phyloP scores from a whole-genome alignment of 1,140 invertebrate genomes.

The Amphibalanus amphitrite region DNA sequence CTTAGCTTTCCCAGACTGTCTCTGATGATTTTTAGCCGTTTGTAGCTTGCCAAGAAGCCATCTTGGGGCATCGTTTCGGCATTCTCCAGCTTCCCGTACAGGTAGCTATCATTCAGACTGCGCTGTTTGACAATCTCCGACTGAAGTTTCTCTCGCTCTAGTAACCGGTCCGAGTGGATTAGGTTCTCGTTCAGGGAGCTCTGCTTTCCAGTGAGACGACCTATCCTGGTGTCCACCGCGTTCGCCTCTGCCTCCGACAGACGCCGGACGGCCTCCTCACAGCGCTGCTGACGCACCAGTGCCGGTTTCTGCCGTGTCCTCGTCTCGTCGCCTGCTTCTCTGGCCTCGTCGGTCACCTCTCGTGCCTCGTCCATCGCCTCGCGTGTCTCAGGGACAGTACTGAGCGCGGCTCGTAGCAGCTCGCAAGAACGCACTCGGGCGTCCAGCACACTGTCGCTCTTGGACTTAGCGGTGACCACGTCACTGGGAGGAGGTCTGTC shows the following conservation, averaged over 20 bases:
- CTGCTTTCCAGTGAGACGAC: slow-evolving; percentile 38
- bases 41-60: slow-evolving; percentile 51
- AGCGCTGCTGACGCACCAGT: slow-evolving; percentile 5
- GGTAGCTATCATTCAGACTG: slow-evolving; percentile 67
- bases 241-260: neutral
- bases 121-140: slow-evolving; percentile 75
- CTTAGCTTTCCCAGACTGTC: slow-evolving; percentile 46
- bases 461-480: neutral
- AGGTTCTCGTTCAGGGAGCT: slow-evolving; percentile 74
- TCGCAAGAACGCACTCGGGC: neutral
- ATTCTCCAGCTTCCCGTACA: slow-evolving; percentile 40
- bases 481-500: neutral
- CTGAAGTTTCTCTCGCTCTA: slow-evolving; percentile 63
- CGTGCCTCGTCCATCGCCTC: neutral
- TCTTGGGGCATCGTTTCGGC: slow-evolving; percentile 47
- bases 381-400: neutral
- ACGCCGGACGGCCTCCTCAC: neutral
- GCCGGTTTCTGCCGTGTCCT: neutral
- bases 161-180: slow-evolving; percentile 52
- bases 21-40: slow-evolving; percentile 63
- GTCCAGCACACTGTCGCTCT: slow-evolving; percentile 4
- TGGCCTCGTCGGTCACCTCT: slow-evolving; percentile 10
- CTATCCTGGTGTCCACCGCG: neutral
- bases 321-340: too few relatives aligned
- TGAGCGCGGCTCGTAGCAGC: neutral